These are phyloP conservation scores for Larimichthys polyactis DNA, from an alignment of 2,113 vertebrate genomes.

Conservation along the genomic window DNA sequence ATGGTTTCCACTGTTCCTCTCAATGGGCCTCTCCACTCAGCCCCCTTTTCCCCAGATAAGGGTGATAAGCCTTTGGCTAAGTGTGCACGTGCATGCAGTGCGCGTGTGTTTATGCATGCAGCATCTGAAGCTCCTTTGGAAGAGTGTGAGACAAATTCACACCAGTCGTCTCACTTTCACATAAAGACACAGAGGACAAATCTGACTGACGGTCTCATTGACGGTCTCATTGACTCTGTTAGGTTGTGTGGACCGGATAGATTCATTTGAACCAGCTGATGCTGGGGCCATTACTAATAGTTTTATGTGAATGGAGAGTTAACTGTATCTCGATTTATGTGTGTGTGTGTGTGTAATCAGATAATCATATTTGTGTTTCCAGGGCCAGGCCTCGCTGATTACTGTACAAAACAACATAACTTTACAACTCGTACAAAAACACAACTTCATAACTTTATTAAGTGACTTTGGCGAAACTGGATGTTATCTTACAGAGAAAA, in stretches of 20 bases:
- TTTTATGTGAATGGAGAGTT: too few species aligned
- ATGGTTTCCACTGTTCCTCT: slow-evolving; percentile 62
- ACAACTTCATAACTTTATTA: too few species aligned
- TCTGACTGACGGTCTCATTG: slow-evolving; percentile 63
- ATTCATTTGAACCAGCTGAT: slow-evolving; percentile 42
- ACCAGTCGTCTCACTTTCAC: slow-evolving; percentile 43
- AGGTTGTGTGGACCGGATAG: slow-evolving; percentile 31
- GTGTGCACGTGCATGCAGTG: slow-evolving; percentile 28
- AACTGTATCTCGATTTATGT: too few species aligned
- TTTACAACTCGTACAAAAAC: too few species aligned
- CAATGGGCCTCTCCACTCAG: slow-evolving; percentile 58
- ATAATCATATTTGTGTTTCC: too few species aligned
- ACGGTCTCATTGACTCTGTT: slow-evolving; percentile 43
- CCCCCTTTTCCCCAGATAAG: slow-evolving; percentile 50
- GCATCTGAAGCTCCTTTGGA: slow-evolving; percentile 49
- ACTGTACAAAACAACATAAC: too few species aligned
- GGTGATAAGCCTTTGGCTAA: slow-evolving; percentile 56
- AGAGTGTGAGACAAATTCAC: slow-evolving; percentile 42
- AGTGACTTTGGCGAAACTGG: too few species aligned
- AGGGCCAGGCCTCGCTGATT: too few species aligned
- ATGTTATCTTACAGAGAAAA: too few species aligned
- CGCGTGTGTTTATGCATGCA: slow-evolving; percentile 12
- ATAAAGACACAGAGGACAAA: slow-evolving; percentile 33
- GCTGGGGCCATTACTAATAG: too few species aligned
- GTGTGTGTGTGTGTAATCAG: too few species aligned